These are phyloP conservation scores for Marcusenius ussheri DNA, from an alignment of 2,113 vertebrate genomes.

Conservation along the genomic window DNA sequence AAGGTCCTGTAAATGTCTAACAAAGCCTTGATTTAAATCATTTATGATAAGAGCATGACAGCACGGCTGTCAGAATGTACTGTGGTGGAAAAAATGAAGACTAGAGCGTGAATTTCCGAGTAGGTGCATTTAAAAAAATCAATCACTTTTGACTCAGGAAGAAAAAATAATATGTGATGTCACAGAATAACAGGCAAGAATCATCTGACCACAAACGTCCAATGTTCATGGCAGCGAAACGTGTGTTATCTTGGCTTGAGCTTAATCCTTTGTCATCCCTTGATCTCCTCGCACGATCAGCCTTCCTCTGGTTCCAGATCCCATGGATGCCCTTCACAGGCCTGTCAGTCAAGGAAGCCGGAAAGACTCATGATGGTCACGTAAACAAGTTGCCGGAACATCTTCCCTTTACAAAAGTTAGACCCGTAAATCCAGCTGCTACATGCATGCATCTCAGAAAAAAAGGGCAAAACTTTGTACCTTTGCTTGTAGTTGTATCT, in stretches of 20 bases:
- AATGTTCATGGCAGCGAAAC: background rate
- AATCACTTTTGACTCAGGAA: constrained; percentile 31
- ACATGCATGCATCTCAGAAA: background rate
- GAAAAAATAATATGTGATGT: constrained; percentile 29
- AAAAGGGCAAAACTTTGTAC: no score
- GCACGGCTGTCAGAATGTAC: constrained; percentile 25
- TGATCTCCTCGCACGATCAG: background rate
- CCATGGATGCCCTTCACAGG: background rate
- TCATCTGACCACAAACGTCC: background rate
- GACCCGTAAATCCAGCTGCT: background rate
- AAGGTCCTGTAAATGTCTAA: constrained; percentile 16
- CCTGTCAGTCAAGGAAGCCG: background rate
- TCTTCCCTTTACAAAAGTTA: background rate
- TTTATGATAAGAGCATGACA: constrained; percentile 15
- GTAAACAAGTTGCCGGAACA: background rate
- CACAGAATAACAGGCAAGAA: background rate
- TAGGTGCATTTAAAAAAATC: constrained; percentile 25
- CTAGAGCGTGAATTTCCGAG: constrained; percentile 26
- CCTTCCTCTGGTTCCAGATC: background rate
- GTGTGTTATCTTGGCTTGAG: background rate
- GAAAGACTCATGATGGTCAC: background rate
- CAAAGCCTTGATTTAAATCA: constrained; percentile 7
- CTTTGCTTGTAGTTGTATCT: no score
- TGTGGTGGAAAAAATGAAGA: constrained; percentile 29
- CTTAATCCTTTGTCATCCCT: background rate